Base-by-base conservation (phyloP, 2,113 vertebrate species). In the Lipophrys pholis region DNA sequence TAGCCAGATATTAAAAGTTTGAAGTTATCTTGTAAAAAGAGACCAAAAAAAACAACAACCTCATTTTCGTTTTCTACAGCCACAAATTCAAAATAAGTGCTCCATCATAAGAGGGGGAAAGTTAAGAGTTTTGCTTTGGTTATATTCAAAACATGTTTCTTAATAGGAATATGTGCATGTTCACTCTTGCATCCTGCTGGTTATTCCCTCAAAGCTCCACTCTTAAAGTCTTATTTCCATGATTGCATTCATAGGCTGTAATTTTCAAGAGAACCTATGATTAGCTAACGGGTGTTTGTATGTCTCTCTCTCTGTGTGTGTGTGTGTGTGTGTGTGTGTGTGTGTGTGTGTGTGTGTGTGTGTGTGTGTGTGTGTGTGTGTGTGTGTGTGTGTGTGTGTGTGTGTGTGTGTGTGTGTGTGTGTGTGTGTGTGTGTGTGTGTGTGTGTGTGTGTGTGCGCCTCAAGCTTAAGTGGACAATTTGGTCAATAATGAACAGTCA, bases 191-290 rank as follows among this genome's bases (percentile, higher is more conserved):
- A 11, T 77, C 43, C 14, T 30, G 30, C 38, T 46, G 10, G 60
- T 53, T 80, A 87, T 83, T 64, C 56, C 70, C 63, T 81, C 11
- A 61, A 80, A 81, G 64, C 73, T 69, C 51, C 6, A 10, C 46
- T 76, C 54, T 52, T 12, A 8, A 80, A 83, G 42, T 57, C 81
- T 65, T 55, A 49, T 39, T 14, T 71, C 78, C 77, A 73, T 75
- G 78, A 88, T 87, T 58, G 74, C 66, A 56, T 69, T 73, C 70
- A 64, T 35, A 83, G 67, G 79, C 87, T 91, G 81, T 89, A 81
- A 92, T 91, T 90, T 91, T 73, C 66, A 55, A 0, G 30, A 60
- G 60, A 83, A 76, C 6, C 84, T 89, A 56, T 90, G 80, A 85
- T 92, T 89, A 90, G 43, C 11, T 3, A n/a, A n/a, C n/a, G n/a